These are phyloP conservation scores for Jordanella pulchra DNA, from an alignment of 2,797 vertebrate genomes.

Conservation along the genomic window DNA sequence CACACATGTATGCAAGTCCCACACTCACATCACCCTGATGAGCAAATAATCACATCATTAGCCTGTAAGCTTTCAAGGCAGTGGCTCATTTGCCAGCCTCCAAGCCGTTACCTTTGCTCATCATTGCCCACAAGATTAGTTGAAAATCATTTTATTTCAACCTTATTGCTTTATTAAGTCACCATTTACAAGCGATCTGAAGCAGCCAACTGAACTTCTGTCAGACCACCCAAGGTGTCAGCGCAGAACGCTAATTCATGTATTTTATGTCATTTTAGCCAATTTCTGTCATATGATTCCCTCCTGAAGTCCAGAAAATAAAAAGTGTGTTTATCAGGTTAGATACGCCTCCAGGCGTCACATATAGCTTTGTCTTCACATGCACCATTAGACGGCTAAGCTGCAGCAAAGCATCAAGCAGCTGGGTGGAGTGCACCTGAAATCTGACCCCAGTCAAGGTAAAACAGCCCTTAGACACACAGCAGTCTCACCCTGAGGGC, in stretches of 20 bases:
- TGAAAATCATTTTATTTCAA: slow-evolving; percentile 72
- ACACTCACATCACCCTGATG: slow-evolving; percentile 62
- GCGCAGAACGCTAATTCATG: slow-evolving; percentile 51
- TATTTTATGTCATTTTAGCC: neutral
- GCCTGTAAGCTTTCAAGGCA: slow-evolving; percentile 53
- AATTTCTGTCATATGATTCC: neutral
- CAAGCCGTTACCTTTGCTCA: slow-evolving; percentile 69
- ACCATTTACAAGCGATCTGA: slow-evolving; percentile 53
- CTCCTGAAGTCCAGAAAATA: slow-evolving; percentile 2
- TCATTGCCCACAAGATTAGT: slow-evolving; percentile 74
- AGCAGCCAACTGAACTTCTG: slow-evolving; percentile 48
- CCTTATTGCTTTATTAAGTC: slow-evolving; percentile 72
- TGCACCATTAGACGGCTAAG: slow-evolving; percentile 28
- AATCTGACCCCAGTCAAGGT: slow-evolving; percentile 55
- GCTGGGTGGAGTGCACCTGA: slow-evolving; percentile 43
- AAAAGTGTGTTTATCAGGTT: neutral
- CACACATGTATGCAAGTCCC: slow-evolving; percentile 25
- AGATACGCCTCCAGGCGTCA: slow-evolving; percentile 23
- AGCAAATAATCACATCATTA: slow-evolving; percentile 80
- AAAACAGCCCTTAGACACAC: slow-evolving; percentile 56
- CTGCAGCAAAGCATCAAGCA: slow-evolving; percentile 19
- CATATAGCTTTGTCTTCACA: slow-evolving; percentile 33
- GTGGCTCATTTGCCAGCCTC: slow-evolving; percentile 71
- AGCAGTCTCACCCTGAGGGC: slow-evolving; percentile 32
- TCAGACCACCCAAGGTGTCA: slow-evolving; percentile 14